Evolutionary conservation across 2,797 vertebrate genomes (phyloP), one percentile per base, ranked within the genome.

Genomic region (Chloroceryle inda): DNA sequence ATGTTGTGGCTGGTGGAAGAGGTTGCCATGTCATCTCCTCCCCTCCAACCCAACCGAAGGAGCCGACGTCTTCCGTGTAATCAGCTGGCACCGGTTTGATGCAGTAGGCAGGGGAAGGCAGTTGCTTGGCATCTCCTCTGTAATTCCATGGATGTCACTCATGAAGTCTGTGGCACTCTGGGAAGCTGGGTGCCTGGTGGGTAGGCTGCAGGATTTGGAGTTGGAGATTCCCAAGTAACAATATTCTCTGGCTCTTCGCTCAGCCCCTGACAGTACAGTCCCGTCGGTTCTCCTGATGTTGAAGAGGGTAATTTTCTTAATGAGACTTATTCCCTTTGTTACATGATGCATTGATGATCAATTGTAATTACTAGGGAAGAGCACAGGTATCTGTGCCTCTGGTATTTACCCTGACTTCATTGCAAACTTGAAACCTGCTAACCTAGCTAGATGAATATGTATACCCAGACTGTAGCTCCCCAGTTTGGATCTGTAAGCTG

Each of bases 31-130:
- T 40, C 2, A 8, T 49, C 44, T 68, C 11, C 1, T 9, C 5
- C 2, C 4, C 21, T 58, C 0, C 45, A 75, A 1, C 31, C 14
- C 50, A 33, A 4, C 31, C 0, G 0, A 38, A n/a, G 18, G 7
- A 62, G 52, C 49, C 52, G 2, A 0, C 22, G 31, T 74, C 55
- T 63, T 20, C 5, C 0, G 0, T 26, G 52, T 29, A 4, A n/a
- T 17, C 38, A 11, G 0, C 45, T 15, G 29, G 47, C 58, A 19
- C 19, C 14, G 7, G n/a, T 20, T 44, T n/a, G 45, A 37, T 40
- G 55, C 16, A 35, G 49, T 2, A 1, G 2, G 3, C 58, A 29
- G 71, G 27, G 38, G 82, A 10, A 75, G 10, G 27, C 82, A 10
- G 24, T 49, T 49, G 45, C 26, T 80, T 14, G 5, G 45, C 33